Percentiles rank a stretch among this genome's conserved stretches.
These are phyloP conservation scores for Azemiops feae DNA, from an alignment of 2,113 vertebrate species.

Conservation along the genomic window DNA sequence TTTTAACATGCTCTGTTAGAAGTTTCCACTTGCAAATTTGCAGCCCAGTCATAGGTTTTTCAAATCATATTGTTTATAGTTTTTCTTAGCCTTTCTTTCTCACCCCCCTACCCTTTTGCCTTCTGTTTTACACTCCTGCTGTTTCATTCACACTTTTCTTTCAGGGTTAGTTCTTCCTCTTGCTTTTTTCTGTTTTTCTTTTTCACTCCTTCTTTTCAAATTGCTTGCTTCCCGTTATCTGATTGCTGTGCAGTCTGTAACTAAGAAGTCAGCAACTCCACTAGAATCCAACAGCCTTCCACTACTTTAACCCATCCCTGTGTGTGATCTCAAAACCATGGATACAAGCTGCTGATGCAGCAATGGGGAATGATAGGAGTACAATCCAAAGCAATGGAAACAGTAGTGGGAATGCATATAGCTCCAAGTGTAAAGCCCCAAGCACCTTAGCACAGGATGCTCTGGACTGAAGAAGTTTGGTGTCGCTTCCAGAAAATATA, in stretches of 20 bases:
- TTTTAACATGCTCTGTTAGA: slow-evolving; percentile 52
- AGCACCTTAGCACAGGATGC: background rate
- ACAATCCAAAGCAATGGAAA: slow-evolving; percentile 18
- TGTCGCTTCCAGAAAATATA: background rate
- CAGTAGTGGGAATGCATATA: slow-evolving; percentile 11
- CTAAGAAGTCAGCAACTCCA: slow-evolving; percentile 77
- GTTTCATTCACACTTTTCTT: slow-evolving; percentile 22
- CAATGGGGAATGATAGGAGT: slow-evolving; percentile 40
- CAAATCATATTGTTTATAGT: slow-evolving; percentile 41
- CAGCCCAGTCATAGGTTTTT: slow-evolving; percentile 9
- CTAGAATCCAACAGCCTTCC: slow-evolving; percentile 71
- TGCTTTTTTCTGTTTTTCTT: slow-evolving; percentile 49
- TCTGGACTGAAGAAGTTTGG: background rate
- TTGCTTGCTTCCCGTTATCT: slow-evolving; percentile 59
- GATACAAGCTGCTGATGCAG: slow-evolving; percentile 64
- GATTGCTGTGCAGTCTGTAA: slow-evolving; percentile 69
- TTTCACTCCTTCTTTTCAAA: slow-evolving; percentile 54
- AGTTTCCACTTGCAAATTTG: slow-evolving; percentile 53
- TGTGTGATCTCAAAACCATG: slow-evolving; percentile 70
- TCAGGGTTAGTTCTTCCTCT: slow-evolving; percentile 24
- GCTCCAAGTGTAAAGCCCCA: background rate
- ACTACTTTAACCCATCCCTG: slow-evolving; percentile 78
- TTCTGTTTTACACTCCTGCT: slow-evolving; percentile 2
- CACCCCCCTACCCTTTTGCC: background rate
- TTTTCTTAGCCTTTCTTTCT: slow-evolving; percentile 34